phyloP scores from a whole-genome alignment of 2,888 invertebrate species.

The Hecatera dysodea region DNA sequence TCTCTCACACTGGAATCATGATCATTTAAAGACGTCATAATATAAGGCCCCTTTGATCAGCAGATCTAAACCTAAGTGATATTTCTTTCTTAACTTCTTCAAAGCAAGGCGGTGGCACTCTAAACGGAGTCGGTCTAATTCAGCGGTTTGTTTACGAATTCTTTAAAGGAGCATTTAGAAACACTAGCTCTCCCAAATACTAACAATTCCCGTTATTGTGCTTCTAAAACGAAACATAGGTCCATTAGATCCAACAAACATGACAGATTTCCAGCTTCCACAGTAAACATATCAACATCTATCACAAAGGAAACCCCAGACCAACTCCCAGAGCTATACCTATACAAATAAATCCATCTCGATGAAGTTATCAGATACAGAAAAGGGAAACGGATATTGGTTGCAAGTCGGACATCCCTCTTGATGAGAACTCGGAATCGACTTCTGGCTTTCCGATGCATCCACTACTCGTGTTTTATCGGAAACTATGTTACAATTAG shows the following conservation, averaged over 20 bases:
- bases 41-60: neutral
- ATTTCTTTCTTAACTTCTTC: neutral
- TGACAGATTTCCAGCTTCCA: conserved; percentile 10
- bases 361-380: conserved; percentile 60
- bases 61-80: neutral
- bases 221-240: too few relatives aligned
- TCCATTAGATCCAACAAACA: neutral
- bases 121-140: neutral
- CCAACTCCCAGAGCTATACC: neutral
- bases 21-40: too few relatives aligned
- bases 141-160: too few relatives aligned
- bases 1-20: too few relatives aligned
- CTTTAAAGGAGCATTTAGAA: neutral
- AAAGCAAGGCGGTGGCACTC: neutral
- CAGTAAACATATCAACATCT: conserved; percentile 15
- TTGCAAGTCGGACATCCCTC: conserved; percentile 64
- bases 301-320: conserved; percentile 24
- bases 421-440: conserved; percentile 31
- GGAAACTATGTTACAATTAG: conserved; percentile 20
- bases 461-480: conserved; percentile 16
- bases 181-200: neutral
- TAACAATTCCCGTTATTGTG: neutral
- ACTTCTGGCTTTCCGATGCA: conserved; percentile 14
- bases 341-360: conserved; percentile 65
- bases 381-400: conserved; percentile 73